Base-by-base conservation (phyloP, 23 tunicate genomes). In the Trididemnum clinides region DNA sequence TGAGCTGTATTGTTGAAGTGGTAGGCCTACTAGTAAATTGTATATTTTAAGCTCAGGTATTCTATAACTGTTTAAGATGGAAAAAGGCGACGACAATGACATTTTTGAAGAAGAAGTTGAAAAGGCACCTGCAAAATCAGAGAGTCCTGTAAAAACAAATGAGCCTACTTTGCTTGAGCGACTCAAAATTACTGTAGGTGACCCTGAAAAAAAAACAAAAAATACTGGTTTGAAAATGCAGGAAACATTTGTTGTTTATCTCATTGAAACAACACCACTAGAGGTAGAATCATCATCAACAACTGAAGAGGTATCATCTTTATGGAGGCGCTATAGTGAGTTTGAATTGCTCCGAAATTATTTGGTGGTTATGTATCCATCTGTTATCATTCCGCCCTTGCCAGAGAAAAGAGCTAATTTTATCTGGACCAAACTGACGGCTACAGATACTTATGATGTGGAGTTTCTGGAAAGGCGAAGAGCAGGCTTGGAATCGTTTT, bases 301-400 rank as follows among this genome's bases (percentile, higher is more conserved):
- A 20, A 31, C 37, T 27, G 85, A 82, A 31, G 90, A 88, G 64
- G 90, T 94, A 2, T 73, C 90, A 15, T 89, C 98, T 29, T 35
- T 89, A 0, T 89, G 98, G 94, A 74, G 98, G 54, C 71, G 94
- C 66, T 94, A 89, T 82, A 89, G 90, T 44, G 98, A 94, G 50
- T 94, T 94, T 85, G 98, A 94, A 36, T 66, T 94, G 57, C 78
- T 94, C 15, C 71, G 94, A 22, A 89, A 94, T 71, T 94, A 94
- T 33, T 84, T 94, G 3, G 64, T 82, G 0, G 98, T 79, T 1
- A 81, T 64, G 1, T 94, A 94, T 63, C 90, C 98, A 23, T 72
- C 98, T 0, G 88, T 94, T 63, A 83, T 94, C 50, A 59, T 94
- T 37, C 94, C 98, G 22, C 98, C 98, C 19, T 57, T 94, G 27